Percentiles rank a stretch among this genome's conserved stretches.
phyloP scores from a whole-genome alignment of 2,113 vertebrate species.

The Emydura subglobosa region DNA sequence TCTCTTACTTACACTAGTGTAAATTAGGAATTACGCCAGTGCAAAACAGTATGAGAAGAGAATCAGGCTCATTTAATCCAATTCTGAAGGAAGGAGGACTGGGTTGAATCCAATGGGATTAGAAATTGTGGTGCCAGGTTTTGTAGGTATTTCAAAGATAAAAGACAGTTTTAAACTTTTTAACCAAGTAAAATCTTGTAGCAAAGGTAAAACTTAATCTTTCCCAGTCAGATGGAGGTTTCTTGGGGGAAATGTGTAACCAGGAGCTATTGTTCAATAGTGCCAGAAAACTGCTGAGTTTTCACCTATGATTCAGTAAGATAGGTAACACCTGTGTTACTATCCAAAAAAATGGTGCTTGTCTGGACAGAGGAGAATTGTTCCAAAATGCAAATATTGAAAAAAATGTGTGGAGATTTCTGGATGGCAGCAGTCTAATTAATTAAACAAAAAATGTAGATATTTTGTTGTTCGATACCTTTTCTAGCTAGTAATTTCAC shows the following conservation, averaged over 20 bases:
- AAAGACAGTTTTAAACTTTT: background rate
- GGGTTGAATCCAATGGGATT: background rate
- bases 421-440: conserved; percentile 48
- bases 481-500: conserved; percentile 24
- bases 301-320: background rate
- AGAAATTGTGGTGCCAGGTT: background rate
- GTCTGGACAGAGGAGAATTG: background rate
- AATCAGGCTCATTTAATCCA: background rate
- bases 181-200: background rate
- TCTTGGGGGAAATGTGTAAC: background rate
- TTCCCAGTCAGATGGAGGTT: background rate
- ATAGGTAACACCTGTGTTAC: background rate
- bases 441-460: conserved; percentile 33
- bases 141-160: background rate
- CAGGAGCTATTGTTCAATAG: background rate
- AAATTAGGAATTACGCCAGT: accelerated
- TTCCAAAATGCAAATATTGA: conserved; percentile 52
- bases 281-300: background rate
- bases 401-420: conserved; percentile 5
- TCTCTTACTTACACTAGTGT: background rate
- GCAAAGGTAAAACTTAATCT: background rate
- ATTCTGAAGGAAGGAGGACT: background rate
- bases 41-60: accelerated
- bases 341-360: conserved; percentile 25
- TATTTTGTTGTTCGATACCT: conserved; percentile 17